Evolutionary conservation across 30 jellyfish, hydroid and myxozoan species (phyloP).

Genomic region (Aurelia aurita): DNA sequence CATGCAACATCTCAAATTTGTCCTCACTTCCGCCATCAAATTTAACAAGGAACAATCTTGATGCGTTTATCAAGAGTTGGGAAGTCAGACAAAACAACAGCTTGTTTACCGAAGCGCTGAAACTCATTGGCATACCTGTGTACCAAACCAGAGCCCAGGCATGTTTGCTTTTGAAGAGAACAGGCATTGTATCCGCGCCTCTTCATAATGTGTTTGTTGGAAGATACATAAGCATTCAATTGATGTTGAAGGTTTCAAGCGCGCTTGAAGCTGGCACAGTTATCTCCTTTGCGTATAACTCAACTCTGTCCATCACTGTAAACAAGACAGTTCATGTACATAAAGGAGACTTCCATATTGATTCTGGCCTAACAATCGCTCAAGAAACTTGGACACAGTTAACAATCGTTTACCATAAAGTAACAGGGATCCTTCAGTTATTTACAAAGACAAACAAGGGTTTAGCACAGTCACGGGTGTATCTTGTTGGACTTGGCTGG

Average conservation of each 20-base stretch:
- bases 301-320: conserved; percentile 24
- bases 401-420: conserved; percentile 45
- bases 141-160: conserved; percentile 53
- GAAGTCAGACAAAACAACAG: conserved; percentile 15
- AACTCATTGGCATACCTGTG: conserved; percentile 7
- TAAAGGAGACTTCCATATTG: conserved; percentile 30
- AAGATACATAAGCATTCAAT: conserved; percentile 29
- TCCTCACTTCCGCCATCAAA: conserved; percentile 7
- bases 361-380: conserved; percentile 26
- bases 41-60: not conserved
- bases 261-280: conserved; percentile 48
- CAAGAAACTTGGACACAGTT: conserved; percentile 53
- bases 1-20: conserved; percentile 24
- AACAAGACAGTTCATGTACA: conserved; percentile 33
- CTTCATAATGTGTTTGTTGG: conserved; percentile 17
- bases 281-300: conserved; percentile 38
- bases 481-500: conserved; percentile 51
- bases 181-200: conserved; percentile 45
- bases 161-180: conserved; percentile 35
- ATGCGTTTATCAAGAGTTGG: conserved; percentile 1
- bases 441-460: conserved; percentile 27
- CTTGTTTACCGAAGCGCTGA: conserved; percentile 20
- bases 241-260: conserved; percentile 39
- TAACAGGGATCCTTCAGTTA: conserved; percentile 57
- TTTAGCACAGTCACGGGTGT: conserved; percentile 28